These are phyloP conservation scores for Embiotoca jacksoni DNA, from an alignment of 2,113 vertebrate genomes.

Conservation along the genomic window DNA sequence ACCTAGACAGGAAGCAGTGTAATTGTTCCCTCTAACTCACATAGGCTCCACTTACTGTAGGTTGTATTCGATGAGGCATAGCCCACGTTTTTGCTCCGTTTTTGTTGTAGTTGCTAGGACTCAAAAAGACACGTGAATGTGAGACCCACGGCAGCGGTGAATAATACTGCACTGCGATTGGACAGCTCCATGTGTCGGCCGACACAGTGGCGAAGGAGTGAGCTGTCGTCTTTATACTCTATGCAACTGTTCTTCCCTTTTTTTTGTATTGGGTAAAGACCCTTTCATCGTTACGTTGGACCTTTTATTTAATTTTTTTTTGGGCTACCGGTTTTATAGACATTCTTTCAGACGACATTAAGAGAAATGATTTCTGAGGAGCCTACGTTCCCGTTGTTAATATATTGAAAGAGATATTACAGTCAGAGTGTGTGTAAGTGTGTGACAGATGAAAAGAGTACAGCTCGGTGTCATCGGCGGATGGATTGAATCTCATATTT, in stretches of 20 bases:
- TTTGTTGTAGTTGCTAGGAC: constrained; percentile 66
- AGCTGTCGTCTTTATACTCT: constrained; percentile 87
- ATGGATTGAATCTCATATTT: constrained; percentile 39
- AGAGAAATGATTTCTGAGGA: constrained; percentile 30
- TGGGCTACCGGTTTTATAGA: constrained; percentile 35
- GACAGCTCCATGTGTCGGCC: constrained; percentile 82
- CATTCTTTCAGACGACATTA: constrained; percentile 20
- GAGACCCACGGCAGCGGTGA: constrained; percentile 85
- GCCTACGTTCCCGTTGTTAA: constrained; percentile 24
- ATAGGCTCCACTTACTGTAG: constrained; percentile 22
- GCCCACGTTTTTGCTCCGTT: constrained; percentile 44
- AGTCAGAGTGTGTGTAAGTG: constrained; percentile 25
- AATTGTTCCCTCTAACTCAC: not conserved
- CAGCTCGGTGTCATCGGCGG: constrained; percentile 33
- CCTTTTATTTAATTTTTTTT: constrained; percentile 45
- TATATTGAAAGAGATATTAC: constrained; percentile 26
- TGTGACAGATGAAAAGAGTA: constrained; percentile 47
- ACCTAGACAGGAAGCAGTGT: not conserved
- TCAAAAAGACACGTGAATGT: constrained; percentile 78
- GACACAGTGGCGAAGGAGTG: constrained; percentile 81
- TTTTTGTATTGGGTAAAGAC: not conserved
- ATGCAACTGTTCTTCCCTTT: constrained; percentile 80
- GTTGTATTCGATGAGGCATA: constrained; percentile 18
- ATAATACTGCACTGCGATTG: constrained; percentile 87
- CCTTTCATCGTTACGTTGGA: constrained; percentile 6